Evolutionary conservation across 2,888 invertebrate genomes (phyloP).

Genomic region (Gandaritis pyraliata): DNA sequence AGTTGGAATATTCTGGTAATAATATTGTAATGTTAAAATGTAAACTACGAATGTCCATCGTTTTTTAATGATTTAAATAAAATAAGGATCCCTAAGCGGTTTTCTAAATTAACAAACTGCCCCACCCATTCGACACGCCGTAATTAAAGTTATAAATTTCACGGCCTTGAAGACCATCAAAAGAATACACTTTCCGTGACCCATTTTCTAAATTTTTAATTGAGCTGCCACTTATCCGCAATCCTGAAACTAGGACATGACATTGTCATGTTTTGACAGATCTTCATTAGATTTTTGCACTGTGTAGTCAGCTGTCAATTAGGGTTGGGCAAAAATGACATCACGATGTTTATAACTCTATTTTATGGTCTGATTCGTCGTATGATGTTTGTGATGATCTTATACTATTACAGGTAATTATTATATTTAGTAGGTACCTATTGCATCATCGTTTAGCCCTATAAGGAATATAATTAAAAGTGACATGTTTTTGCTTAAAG

Average conservation of each 20-base stretch:
- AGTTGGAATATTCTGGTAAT: no score
- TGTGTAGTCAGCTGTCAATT: slow-evolving; percentile 31
- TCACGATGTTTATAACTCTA: slow-evolving; percentile 33
- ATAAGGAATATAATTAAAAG: slow-evolving; percentile 1
- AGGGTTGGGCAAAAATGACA: slow-evolving; percentile 40
- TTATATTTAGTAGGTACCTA: no score
- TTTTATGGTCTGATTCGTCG: slow-evolving; percentile 25
- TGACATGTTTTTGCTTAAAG: no score
- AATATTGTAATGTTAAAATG: no score
- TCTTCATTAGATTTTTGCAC: slow-evolving; percentile 52
- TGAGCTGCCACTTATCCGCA: slow-evolving; percentile 22
- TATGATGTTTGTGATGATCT: slow-evolving; percentile 16
- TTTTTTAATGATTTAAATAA: no score
- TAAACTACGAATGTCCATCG: no score
- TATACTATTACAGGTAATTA: no score
- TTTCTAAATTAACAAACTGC: slow-evolving; percentile 18
- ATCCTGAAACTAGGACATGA: slow-evolving; percentile 47
- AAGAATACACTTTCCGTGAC: slow-evolving; percentile 32
- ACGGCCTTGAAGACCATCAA: slow-evolving; percentile 33
- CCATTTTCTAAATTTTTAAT: slow-evolving; percentile 34
- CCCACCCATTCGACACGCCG: slow-evolving; percentile 37
- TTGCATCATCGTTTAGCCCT: not conserved
- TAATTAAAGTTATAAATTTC: slow-evolving; percentile 37
- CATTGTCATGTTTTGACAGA: slow-evolving; percentile 41
- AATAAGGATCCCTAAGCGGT: slow-evolving; percentile 21